Evolutionary conservation across 2,113 vertebrate species (phyloP).

Genomic region (Cardinalis cardinalis): DNA sequence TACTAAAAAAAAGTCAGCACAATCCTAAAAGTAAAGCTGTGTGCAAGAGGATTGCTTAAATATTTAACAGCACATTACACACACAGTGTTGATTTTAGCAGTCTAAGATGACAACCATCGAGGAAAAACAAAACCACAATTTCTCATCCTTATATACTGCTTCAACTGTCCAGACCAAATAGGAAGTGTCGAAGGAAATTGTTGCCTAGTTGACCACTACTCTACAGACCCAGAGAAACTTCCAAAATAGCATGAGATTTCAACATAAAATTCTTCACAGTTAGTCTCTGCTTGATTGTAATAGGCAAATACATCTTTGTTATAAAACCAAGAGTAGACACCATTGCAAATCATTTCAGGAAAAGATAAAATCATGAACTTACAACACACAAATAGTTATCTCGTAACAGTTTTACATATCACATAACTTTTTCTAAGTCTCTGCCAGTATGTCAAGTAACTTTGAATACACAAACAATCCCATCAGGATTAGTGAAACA

Average conservation of each 20-base stretch:
- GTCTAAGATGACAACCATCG: background rate
- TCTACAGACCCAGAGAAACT: background rate
- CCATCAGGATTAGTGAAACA: background rate
- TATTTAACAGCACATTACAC: background rate
- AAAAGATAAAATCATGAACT: background rate
- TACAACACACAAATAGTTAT: background rate
- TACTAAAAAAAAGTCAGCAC: background rate
- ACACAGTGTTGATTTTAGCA: background rate
- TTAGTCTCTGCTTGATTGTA: background rate
- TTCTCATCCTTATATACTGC: background rate
- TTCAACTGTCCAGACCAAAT: background rate
- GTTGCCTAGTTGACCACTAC: background rate
- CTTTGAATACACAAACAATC: background rate
- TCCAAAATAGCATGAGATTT: background rate
- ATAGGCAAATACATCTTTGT: background rate
- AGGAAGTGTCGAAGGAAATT: background rate
- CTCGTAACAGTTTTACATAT: background rate
- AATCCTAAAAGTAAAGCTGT: constrained; percentile 14
- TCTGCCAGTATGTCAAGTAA: background rate
- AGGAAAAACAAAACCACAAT: background rate
- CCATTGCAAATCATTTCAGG: background rate
- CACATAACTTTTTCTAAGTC: accelerated
- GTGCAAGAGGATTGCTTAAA: background rate
- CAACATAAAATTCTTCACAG: background rate
- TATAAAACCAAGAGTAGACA: background rate